Evolutionary conservation across 37 sponge, comb jelly and placozoan species (phyloP).

Genomic region (Lycopodina hypogea): DNA sequence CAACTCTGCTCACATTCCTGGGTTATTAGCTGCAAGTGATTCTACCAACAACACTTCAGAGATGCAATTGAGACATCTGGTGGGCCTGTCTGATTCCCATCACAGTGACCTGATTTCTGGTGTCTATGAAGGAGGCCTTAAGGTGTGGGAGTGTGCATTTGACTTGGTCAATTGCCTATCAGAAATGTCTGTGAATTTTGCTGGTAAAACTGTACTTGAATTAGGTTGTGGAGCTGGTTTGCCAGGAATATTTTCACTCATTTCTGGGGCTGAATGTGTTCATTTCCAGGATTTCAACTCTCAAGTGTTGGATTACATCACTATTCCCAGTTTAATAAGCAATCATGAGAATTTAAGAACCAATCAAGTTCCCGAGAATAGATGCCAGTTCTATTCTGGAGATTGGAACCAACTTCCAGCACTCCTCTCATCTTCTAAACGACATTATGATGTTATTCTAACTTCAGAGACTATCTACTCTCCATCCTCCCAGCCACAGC

Average conservation of each 20-base stretch:
- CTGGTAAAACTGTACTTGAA: constrained; percentile 70
- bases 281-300: constrained; percentile 93
- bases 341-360: neutral
- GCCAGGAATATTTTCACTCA: constrained; percentile 76
- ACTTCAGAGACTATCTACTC: constrained; percentile 95
- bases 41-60: too few species aligned
- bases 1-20: neutral
- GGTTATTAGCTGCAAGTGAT: neutral
- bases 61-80: constrained; percentile 5
- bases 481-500: constrained; percentile 48
- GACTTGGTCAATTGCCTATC: constrained; percentile 70
- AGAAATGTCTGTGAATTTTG: neutral
- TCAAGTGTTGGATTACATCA: constrained; percentile 78
- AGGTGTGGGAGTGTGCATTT: constrained; percentile 92
- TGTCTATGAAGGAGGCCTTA: constrained; percentile 95
- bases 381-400: constrained; percentile 67
- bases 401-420: constrained; percentile 54
- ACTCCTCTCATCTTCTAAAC: neutral
- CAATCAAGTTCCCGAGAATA: neutral
- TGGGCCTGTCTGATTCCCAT: constrained; percentile 3
- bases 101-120: constrained; percentile 83
- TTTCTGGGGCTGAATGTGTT: constrained; percentile 52
- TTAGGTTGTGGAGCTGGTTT: constrained; percentile 95
- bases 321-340: constrained; percentile 71
- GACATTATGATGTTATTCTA: constrained; percentile 80